Base-by-base conservation (phyloP, 2,797 vertebrate genomes). In the Columba guinea region DNA sequence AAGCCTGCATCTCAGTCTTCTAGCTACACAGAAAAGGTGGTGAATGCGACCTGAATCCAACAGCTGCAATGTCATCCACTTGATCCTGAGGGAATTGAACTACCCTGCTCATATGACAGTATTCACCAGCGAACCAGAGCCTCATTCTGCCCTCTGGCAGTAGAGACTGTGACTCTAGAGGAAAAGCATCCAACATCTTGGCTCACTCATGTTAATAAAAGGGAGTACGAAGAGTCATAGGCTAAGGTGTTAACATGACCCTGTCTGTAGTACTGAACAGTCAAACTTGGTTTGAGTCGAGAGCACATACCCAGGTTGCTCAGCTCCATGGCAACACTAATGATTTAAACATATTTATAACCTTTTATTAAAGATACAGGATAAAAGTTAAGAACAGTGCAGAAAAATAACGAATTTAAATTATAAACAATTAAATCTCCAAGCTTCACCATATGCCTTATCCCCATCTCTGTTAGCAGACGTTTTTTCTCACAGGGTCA, bases 301-400 rank as follows among this genome's bases (percentile, higher is more conserved):
- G n/a, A 83, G 55, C 65, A 75, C 34, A 79, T 80, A 82, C 44
- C 19, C 39, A 58, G 63, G 59, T 44, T 78, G 55, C 65, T 86
- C 75, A 92, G 65, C 65, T 89, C 89, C 82, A 75, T 39, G 19
- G 76, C 64, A 96, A 94, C 79, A 59, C 41, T 93, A 91, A 80
- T 76, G 87, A 94, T 83, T 85, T 79, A 77, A 92, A 85, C 34
- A 65, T 32, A 46, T 74, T 89, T 53, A 59, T 16, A 91, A 89
- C 51, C 79, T 86, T 58, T 75, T 46, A 74, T 64, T 75, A 76
- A 80, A 90, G 46, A 53, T 30, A 68, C 0, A 82, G 44, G 37
- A 73, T 59, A 69, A 71, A 93, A 94, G 30, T 75, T 71, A 73
- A 67, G 63, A 76, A 49, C 11, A 32, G 44, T 28, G 41, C 1